Evolutionary conservation across 1,140 invertebrate species (phyloP).

Genomic region (Polyergus mexicanus): DNA sequence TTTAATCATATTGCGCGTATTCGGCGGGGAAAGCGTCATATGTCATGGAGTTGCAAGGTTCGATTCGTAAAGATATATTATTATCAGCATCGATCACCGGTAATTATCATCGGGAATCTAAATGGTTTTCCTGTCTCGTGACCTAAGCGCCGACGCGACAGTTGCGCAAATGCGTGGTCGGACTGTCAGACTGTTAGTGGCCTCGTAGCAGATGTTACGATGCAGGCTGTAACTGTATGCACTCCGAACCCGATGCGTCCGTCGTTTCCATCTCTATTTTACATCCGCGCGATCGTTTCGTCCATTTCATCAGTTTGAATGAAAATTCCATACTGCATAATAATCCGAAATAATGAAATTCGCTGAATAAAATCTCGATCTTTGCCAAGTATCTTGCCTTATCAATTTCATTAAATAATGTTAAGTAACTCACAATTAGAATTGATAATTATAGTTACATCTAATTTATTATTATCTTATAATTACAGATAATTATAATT

Average conservation of each 20-base stretch:
- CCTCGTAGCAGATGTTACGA: constrained; percentile 75
- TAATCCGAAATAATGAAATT: neutral
- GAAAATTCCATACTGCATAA: neutral
- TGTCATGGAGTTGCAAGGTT: constrained; percentile 5
- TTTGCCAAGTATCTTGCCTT: too few species aligned
- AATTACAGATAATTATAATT: too few species aligned
- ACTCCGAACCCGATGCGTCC: constrained; percentile 38
- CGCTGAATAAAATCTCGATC: neutral
- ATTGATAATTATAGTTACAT: neutral
- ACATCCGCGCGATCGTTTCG: constrained; percentile 27
- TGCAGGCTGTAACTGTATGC: constrained; percentile 68
- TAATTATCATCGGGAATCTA: constrained; percentile 62
- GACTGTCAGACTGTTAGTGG: constrained; percentile 73
- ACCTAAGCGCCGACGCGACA: constrained; percentile 68
- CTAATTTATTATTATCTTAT: too few species aligned
- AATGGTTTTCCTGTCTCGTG: constrained; percentile 60
- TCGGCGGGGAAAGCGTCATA: neutral
- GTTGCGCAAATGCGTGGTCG: constrained; percentile 75
- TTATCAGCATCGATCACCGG: constrained; percentile 63
- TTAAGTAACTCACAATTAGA: neutral
- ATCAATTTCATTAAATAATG: neutral
- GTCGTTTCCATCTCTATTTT: constrained; percentile 48
- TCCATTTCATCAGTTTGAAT: neutral
- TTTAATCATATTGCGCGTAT: neutral
- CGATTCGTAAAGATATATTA: constrained; percentile 44